These are phyloP conservation scores for Drosophila tanythrix DNA, from an alignment of 2,888 invertebrate genomes.

Conservation along the genomic window DNA sequence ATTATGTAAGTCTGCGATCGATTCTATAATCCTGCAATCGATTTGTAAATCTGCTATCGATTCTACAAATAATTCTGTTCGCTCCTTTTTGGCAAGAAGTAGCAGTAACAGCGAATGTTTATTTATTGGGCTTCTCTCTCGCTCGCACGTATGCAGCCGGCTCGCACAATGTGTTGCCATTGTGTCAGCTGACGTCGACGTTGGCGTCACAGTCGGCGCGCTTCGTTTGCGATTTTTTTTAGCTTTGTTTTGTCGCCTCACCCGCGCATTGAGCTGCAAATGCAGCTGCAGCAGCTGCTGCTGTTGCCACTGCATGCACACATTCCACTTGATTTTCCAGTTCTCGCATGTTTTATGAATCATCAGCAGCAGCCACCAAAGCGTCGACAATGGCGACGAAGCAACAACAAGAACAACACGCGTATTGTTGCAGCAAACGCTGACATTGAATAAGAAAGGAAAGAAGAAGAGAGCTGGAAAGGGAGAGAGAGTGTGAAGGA, in stretches of 20 bases:
- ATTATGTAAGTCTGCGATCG: neutral
- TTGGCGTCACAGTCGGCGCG: constrained; percentile 25
- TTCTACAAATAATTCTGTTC: neutral
- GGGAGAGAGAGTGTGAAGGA: neutral
- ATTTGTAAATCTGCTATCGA: constrained; percentile 9
- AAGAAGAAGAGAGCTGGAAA: constrained; percentile 9
- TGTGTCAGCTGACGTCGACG: constrained; percentile 72
- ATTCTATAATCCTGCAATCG: neutral
- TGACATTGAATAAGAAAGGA: constrained; percentile 65
- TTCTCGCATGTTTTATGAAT: constrained; percentile 78
- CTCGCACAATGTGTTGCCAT: constrained; percentile 65
- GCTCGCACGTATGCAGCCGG: constrained; percentile 26
- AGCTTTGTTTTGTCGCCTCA: constrained; percentile 52
- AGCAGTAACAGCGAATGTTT: constrained; percentile 12
- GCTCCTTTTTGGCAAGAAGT: neutral
- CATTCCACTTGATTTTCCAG: constrained; percentile 80
- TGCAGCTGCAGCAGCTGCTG: constrained; percentile 62
- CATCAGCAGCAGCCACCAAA: constrained; percentile 49
- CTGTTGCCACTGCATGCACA: constrained; percentile 47
- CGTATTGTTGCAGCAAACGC: constrained; percentile 59
- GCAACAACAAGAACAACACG: constrained; percentile 48
- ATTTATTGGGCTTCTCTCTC: constrained; percentile 3
- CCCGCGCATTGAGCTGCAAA: constrained; percentile 55
- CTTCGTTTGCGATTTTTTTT: constrained; percentile 66
- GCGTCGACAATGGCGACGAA: constrained; percentile 54